phyloP scores from a whole-genome alignment of 1,140 invertebrate species.

The Diorhabda elongata region DNA sequence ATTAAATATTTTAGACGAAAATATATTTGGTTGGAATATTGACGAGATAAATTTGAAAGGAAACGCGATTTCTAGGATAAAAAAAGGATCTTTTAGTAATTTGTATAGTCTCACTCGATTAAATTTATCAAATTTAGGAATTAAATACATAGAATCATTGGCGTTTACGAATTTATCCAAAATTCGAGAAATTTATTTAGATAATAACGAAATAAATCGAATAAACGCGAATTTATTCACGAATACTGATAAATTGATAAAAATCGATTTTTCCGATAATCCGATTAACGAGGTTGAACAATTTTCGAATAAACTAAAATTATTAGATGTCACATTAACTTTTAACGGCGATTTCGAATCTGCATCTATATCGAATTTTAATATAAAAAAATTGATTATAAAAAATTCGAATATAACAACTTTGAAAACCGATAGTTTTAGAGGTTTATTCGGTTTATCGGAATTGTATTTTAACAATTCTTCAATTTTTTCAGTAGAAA shows the following conservation, averaged over 20 bases:
- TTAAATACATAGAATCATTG: not conserved
- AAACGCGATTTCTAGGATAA: conserved; percentile 4
- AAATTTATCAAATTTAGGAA: conserved; percentile 1
- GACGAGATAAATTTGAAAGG: conserved; percentile 2
- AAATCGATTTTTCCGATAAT: conserved; percentile 4
- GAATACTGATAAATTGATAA: not conserved
- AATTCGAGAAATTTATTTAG: not conserved
- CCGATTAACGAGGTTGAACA: not conserved
- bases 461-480: conserved; percentile 5
- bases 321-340: not conserved
- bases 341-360: not conserved
- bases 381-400: conserved; percentile 6
- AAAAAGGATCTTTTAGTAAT: not conserved
- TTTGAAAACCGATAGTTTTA: not conserved
- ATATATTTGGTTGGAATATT: not conserved
- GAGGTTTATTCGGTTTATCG: conserved; percentile 5
- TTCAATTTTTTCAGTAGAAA: not conserved
- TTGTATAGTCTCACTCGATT: not conserved
- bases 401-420: not conserved
- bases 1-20: not conserved
- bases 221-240: conserved; percentile 2
- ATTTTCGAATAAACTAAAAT: not conserved
- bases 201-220: conserved; percentile 1
- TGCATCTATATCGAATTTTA: conserved; percentile 1
- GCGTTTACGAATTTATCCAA: not conserved